Evolutionary conservation across 2,113 vertebrate genomes (phyloP), one percentile per base, ranked within the genome.

Genomic region (Herpetotheres cachinnans): DNA sequence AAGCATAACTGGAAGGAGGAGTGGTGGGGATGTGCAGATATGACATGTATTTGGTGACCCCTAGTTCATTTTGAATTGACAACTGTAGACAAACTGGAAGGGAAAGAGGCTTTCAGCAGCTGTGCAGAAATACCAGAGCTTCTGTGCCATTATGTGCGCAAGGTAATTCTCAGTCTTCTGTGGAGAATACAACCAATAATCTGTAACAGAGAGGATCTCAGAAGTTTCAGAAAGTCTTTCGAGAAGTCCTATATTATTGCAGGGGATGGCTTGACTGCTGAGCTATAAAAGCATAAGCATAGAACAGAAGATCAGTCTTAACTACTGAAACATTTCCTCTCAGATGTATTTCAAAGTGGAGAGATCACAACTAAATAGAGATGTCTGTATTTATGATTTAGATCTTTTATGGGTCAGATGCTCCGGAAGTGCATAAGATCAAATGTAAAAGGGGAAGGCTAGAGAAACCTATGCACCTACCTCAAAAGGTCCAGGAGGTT

Each of bases 11-110:
- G 29, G 44, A 67, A 30, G 5, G 3, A 3, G 4, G 6, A 59
- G 4, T 0, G 4, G 40, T 5, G 5, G 2, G 1, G 2, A 3
- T 1, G 0, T 44, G 46, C 1, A 22, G 17, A 9, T 66, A 58
- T 11, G 25, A 58, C 30, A 29, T 9, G 8, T 3, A 76, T 27
- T 54, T 90, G 17, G 8, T 6, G 2, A 78, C 9, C 8, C 8
- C 8, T 19, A 42, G 12, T 16, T 69, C 38, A 82, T 92, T 89
- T 91, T 62, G 70, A 7, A 10, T 20, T 90, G 30, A 61, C 13
- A 22, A 7, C 17, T 65, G 32, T 5, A 72, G 73, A 77, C 10
- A 86, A 22, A 84, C 36, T 44, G 25, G 10, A 16, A 86, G 7
- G 9, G 29, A 81, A 61, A 82, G 25, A 63, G 55, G 50, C 27